Base-by-base conservation (phyloP, 2,113 vertebrate genomes). In the Athene cunicularia region DNA sequence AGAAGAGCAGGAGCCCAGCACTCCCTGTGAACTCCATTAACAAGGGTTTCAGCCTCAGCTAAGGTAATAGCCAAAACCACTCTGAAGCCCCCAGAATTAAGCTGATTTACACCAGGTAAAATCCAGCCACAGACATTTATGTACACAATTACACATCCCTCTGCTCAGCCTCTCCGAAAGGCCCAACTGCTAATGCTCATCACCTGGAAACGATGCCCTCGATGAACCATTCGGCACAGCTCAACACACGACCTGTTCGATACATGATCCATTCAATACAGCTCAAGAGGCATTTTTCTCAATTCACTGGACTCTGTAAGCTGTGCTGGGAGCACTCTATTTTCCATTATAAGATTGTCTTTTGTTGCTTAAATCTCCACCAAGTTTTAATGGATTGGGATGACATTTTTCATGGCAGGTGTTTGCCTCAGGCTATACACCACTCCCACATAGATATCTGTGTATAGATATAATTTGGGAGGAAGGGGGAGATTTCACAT, bases 231-330 rank as follows among this genome's bases (percentile, higher is more conserved):
- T 59, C 2, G 3, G 63, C 49, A 63, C 3, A 3, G 79, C n/a
- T 73, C 72, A 26, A 4, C 14, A 15, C 3, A 1, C 2, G 5
- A 18, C 10, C 60, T 49, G 55, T n/a, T 77, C 80, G 41, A 55
- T 16, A 47, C 0, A 0, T 0, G 2, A 67, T 8, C 75, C 22
- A 16, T 6, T 76, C 74, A 32, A 1, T 19, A 37, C 10, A 5
- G 33, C 56, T 80, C 68, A 62, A 58, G 75, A 39, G 18, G 27
- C 39, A 47, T 74, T 92, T 43, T 74, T 28, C 70, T 93, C 91
- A 45, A 23, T 56, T 82, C 74, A 16, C 43, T 24, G 68, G 60
- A 45, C 56, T 70, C 56, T 9, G 4, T 8, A 15, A 60, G 52
- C 64, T 52, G 43, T 37, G 37, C 80, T 88, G n/a, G 53, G n/a